phyloP scores from a whole-genome alignment of 2,888 invertebrate genomes.

The Folsomia manolachei region DNA sequence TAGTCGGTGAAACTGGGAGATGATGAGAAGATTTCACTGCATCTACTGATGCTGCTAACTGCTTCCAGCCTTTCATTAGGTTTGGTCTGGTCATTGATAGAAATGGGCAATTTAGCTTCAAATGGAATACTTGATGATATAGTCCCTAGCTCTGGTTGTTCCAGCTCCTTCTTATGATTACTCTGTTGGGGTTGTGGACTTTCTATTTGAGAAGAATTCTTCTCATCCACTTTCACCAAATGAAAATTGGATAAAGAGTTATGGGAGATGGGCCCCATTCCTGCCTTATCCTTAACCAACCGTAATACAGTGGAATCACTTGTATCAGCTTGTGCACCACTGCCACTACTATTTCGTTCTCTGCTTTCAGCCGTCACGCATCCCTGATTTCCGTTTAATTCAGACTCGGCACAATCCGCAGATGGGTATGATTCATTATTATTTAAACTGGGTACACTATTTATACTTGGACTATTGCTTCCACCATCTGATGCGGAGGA shows the following conservation, averaged over 20 bases:
- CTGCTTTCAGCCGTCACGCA: neutral
- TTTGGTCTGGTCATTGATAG: slow-evolving; percentile 9
- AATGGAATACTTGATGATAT: slow-evolving; percentile 7
- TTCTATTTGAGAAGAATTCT: neutral
- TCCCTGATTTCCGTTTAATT: neutral
- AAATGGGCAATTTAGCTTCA: neutral
- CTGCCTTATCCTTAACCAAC: too few relatives aligned
- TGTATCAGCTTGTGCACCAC: neutral
- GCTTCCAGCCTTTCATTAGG: neutral
- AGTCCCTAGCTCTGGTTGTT: neutral
- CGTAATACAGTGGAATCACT: too few relatives aligned
- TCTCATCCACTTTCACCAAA: slow-evolving; percentile 3
- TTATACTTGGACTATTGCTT: slow-evolving; percentile 35
- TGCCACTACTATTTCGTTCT: too few relatives aligned
- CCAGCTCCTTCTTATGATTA: slow-evolving; percentile 2
- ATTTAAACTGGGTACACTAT: slow-evolving; percentile 34
- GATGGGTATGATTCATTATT: neutral
- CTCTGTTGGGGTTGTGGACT: neutral
- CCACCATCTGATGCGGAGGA: slow-evolving; percentile 40
- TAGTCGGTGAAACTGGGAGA: too few relatives aligned
- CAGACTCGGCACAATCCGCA: neutral
- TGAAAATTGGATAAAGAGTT: slow-evolving; percentile 16
- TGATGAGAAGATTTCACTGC: neutral
- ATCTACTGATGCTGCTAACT: neutral
- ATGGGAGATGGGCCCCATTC: slow-evolving; percentile 8